Evolutionary conservation across 2,113 vertebrate genomes (phyloP), one percentile per base, ranked within the genome.

Genomic region (Carollia perspicillata): DNA sequence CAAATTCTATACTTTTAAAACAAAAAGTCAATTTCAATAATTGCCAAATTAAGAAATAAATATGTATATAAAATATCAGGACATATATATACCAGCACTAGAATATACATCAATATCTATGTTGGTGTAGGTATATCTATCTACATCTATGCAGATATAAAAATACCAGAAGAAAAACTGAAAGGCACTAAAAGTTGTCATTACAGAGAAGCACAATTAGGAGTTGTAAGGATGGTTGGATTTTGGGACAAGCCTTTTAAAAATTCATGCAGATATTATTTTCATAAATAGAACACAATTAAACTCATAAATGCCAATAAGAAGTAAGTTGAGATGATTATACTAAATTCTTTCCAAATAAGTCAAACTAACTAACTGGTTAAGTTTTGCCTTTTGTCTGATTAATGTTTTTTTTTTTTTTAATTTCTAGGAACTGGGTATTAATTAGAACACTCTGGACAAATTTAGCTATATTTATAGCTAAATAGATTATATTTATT

Each of bases 361-460:
- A 88, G 47, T 30, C 20, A 75, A 79, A 68, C 23, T 79, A 63
- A 85, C 49, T 66, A 58, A 58, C 55, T 58, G 10, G 33, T 71
- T 84, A 93, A 65, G 5, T 69, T 51, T 68, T 74, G 49, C 55
- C 23, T 91, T 87, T 66, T 80, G 42, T 90, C 5, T 55, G 6
- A 28, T 71, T 23, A 66, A 1, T 81, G 2, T 90, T 86, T 65
- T 49, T 3, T 51, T 17, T 51, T 16, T 40, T 40, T 22, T 63
- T 47, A 71, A n/a, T 95, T 93, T 75, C 68, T 79, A 20, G 16
- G 16, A 86, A 75, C 22, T 94, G 16, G 22, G 4, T 22, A 79
- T 78, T 94, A 94, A 78, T 66, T 85, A 85, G 47, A 96, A 65
- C 10, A 58, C 47, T 71, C 22, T 84, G 75, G 51, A 88, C 2